Conservation (phyloP, 2,888 invertebrate genomes). For the Melanostoma scalare region DNA sequence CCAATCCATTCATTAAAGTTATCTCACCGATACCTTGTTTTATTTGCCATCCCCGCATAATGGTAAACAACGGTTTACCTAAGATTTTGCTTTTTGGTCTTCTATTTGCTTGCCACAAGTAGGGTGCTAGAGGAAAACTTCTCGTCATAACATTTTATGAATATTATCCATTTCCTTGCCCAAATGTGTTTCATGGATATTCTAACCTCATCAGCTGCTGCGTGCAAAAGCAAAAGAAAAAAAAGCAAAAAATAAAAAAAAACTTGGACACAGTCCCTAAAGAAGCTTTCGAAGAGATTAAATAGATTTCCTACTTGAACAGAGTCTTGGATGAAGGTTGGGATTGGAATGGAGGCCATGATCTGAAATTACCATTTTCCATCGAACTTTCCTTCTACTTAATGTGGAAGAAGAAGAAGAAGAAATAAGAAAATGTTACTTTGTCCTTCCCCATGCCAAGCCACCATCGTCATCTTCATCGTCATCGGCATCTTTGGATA, state of each 20-base stretch:
- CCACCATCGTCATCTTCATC: background rate
- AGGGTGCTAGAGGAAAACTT: conserved; percentile 27
- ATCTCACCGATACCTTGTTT: conserved; percentile 71
- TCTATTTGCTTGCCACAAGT: conserved; percentile 33
- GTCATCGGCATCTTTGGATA: background rate
- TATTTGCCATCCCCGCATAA: conserved; percentile 63
- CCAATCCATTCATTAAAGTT: conserved; percentile 69
- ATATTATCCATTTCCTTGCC: conserved; percentile 65
- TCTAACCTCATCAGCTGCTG: conserved; percentile 63
- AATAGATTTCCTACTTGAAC: conserved; percentile 58
- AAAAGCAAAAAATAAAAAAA: conserved; percentile 2
- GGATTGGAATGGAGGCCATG: background rate
- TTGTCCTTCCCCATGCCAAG: no score
- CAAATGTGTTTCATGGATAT: conserved; percentile 66
- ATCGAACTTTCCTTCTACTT: conserved; percentile 27
- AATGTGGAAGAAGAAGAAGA: conserved; percentile 19
- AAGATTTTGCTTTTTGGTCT: conserved; percentile 38
- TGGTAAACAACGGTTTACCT: conserved; percentile 67
- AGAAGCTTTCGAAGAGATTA: conserved; percentile 66
- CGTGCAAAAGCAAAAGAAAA: background rate
- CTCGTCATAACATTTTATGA: conserved; percentile 67
- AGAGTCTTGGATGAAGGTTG: background rate
- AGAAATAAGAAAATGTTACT: conserved; percentile 7
- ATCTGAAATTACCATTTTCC: conserved; percentile 33
- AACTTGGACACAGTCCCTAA: conserved; percentile 53